Evolutionary conservation across 2,888 invertebrate species (phyloP).

Genomic region (Synergus laeviventris): DNA sequence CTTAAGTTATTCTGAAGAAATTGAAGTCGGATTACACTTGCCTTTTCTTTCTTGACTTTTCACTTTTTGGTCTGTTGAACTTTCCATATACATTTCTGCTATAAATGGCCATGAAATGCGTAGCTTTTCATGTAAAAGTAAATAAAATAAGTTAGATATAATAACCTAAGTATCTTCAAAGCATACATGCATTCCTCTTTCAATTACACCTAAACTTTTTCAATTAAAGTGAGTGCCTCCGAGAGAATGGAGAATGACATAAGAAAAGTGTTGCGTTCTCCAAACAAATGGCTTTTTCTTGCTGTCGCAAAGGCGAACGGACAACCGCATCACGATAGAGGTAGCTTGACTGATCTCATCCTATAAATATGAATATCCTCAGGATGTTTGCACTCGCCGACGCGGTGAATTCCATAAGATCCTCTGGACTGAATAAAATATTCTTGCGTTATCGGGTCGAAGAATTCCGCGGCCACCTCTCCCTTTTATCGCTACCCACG

Average conservation of each 20-base stretch:
- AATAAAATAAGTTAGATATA: no score
- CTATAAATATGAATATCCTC: conserved; percentile 59
- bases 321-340: conserved; percentile 38
- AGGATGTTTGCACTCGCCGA: conserved; percentile 30
- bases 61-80: background rate
- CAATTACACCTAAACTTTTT: background rate
- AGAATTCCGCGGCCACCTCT: conserved; percentile 27
- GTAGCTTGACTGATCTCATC: conserved; percentile 63
- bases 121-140: background rate
- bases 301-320: conserved; percentile 53
- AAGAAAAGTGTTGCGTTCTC: conserved; percentile 29
- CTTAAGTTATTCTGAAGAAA: background rate
- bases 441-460: conserved; percentile 43
- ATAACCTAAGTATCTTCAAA: no score
- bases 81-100: background rate
- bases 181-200: background rate
- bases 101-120: background rate
- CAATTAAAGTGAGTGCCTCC: conserved; percentile 23
- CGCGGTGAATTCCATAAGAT: background rate
- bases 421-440: conserved; percentile 37
- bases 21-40: background rate
- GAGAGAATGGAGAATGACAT: background rate
- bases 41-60: background rate
- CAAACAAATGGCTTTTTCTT: conserved; percentile 17
- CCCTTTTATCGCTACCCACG: conserved; percentile 38